Evolutionary conservation across 1,140 invertebrate species (phyloP).

Genomic region (Brachionus plicatilis): DNA sequence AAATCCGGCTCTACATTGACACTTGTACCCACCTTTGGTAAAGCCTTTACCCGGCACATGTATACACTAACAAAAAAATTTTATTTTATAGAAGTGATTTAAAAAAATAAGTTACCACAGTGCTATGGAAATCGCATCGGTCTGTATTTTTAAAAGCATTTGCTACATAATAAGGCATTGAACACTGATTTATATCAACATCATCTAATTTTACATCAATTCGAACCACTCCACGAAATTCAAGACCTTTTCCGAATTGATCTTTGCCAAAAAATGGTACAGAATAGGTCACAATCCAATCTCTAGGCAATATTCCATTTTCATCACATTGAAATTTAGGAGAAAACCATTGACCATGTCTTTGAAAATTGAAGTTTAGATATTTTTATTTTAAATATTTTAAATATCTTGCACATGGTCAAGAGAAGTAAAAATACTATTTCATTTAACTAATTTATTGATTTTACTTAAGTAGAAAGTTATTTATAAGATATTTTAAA

Average conservation of each 20-base stretch:
- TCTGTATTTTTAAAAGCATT: slow-evolving; percentile 93
- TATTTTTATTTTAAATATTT: slow-evolving; percentile 26
- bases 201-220: slow-evolving; percentile 83
- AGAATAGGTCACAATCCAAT: slow-evolving; percentile 90
- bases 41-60: slow-evolving; percentile 61
- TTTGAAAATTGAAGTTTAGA: slow-evolving; percentile 66
- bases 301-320: slow-evolving; percentile 63
- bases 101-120: slow-evolving; percentile 71
- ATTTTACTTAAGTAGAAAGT: too few species aligned
- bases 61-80: slow-evolving; percentile 1
- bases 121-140: slow-evolving; percentile 82
- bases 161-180: slow-evolving; percentile 71
- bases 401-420: too few species aligned
- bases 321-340: slow-evolving; percentile 91
- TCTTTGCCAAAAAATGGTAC: slow-evolving; percentile 95
- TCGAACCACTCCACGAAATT: slow-evolving; percentile 74
- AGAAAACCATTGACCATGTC: slow-evolving; percentile 83
- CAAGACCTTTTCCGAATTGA: slow-evolving; percentile 64
- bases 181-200: slow-evolving; percentile 90
- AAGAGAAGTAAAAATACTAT: too few species aligned
- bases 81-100: neutral
- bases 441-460: too few species aligned
- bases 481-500: neutral
- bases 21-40: slow-evolving; percentile 91
- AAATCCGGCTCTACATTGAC: slow-evolving; percentile 90